Evolutionary conservation across 2,797 vertebrate genomes (phyloP), one percentile per base, ranked within the genome.

Genomic region (Dendrocincla fuliginosa): DNA sequence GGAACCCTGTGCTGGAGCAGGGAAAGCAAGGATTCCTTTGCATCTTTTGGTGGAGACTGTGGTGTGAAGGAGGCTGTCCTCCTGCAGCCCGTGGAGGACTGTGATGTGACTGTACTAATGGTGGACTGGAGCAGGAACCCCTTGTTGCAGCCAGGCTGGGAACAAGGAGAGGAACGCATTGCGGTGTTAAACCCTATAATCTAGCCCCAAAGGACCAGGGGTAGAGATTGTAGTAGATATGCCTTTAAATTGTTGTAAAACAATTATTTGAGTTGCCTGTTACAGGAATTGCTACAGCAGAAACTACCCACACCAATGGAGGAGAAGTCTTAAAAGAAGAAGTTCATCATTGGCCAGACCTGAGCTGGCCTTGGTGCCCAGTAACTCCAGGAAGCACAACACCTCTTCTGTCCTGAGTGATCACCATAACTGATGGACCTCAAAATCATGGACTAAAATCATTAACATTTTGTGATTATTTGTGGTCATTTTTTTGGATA

Each of bases 101-200:
- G 2, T 5, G 23, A 28, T 28, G 18, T 11, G 8, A 9, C 9
- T 14, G 0, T 12, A 18, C 17, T 41, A 24, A 35, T 56, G 16
- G 13, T 20, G 63, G 32, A 13, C 15, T 49, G 68, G 28, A 63
- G 23, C 18, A 47, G 18, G 18, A 44, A 7, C 4, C 2, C 16
- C 18, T n/a, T 24, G 11, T 5, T 68, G 22, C 32, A 82, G 41
- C 13, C 27, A 23, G 42, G 41, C 18, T 69, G 56, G 32, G 10
- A 13, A 35, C 17, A 28, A 8, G 32, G 44, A 22, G 6, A 86
- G 39, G 32, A 32, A 10, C 12, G 35, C 14, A 19, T 25, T 39
- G 20, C 9, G 32, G 7, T 33, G 9, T 33, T 52, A 67, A 67
- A 52, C 7, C 9, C 42, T 55, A 30, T 39, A 67, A 67, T 3